A percentile compares a stretch with the other conserved stretches of the same genome.
Evolutionary conservation across 2,888 invertebrate species (phyloP).

Genomic region (Apamea epomidion): DNA sequence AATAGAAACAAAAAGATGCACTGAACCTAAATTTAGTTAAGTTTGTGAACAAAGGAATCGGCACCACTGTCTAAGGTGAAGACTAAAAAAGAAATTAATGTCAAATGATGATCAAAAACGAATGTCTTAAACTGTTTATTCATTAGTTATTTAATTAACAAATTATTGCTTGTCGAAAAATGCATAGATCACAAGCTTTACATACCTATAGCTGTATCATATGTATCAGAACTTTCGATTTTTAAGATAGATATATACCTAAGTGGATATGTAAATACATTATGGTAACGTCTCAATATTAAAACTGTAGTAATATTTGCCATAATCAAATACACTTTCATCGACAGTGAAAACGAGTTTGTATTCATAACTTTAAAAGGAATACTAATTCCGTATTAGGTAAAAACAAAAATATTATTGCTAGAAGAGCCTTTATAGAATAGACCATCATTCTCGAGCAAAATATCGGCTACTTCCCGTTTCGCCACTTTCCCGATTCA

Average conservation of each 20-base stretch:
- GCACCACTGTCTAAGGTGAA: background rate
- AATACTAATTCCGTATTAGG: background rate
- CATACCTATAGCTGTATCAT: background rate
- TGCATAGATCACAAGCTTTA: background rate
- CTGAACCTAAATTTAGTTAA: too few relatives aligned
- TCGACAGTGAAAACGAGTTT: constrained; percentile 24
- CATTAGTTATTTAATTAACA: background rate
- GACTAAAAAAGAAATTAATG: background rate
- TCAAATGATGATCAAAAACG: background rate
- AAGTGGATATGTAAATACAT: constrained; percentile 42
- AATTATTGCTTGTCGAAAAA: background rate
- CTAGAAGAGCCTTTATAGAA: background rate
- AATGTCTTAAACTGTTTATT: background rate
- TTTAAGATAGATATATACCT: background rate
- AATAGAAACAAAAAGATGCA: too few relatives aligned
- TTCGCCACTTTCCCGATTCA: background rate
- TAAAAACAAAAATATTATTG: background rate
- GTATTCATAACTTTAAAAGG: background rate
- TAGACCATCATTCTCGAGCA: background rate
- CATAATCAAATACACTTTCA: constrained; percentile 35
- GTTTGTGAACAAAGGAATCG: too few relatives aligned
- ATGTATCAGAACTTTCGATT: constrained; percentile 38
- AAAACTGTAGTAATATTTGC: constrained; percentile 27
- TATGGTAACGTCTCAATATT: constrained; percentile 2
- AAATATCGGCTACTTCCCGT: background rate